Evolutionary conservation across 2,113 vertebrate species (phyloP), one percentile per base, ranked within the genome.

Genomic region (Camarhynchus parvulus): DNA sequence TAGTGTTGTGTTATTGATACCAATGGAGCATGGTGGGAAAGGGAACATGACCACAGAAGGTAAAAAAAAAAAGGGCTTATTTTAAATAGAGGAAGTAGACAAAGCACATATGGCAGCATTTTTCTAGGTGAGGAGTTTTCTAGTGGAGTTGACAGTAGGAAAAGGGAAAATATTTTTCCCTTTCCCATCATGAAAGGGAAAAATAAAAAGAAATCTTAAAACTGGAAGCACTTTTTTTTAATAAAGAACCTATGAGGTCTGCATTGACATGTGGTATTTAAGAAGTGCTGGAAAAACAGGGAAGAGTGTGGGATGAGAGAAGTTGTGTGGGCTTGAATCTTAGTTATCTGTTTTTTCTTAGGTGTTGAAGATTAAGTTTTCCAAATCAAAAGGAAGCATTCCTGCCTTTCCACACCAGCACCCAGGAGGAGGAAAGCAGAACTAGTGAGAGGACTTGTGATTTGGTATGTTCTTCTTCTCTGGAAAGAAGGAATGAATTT

Each of bases 241-340:
- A 83, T 74, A 63, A 85, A 68, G 30, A 95, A n/a, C 22, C 31
- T 83, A 14, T 46, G 61, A 93, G 72, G 78, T 88, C 83, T 95
- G 82, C 76, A 83, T 10, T 93, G 92, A 88, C 89, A 85, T 59
- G 79, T 63, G 59, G 42, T 95, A 94, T 94, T 92, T 95, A 41
- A 93, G 88, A 92, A 83, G 85, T 75, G 61, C 18, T 0, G 19
- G 83, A 90, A 92, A 94, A 93, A 77, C 62, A 93, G 59, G 61
- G 37, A 91, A 95, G 88, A 88, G 59, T 0, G 82, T 95, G 75
- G 96, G 93, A 96, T 89, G 93, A 95, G 62, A 90, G 78, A 94
- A 95, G 41, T 52, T 68, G 42, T 79, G 93, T 95, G 84, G 93
- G 89, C 55, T 96, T 92, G 74, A 87, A 73, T 91, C 67, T 89